A percentile compares a stretch with the other conserved stretches of the same genome.
Evolutionary conservation across 2,113 vertebrate genomes (phyloP).

Genomic region (Callipepla squamata): DNA sequence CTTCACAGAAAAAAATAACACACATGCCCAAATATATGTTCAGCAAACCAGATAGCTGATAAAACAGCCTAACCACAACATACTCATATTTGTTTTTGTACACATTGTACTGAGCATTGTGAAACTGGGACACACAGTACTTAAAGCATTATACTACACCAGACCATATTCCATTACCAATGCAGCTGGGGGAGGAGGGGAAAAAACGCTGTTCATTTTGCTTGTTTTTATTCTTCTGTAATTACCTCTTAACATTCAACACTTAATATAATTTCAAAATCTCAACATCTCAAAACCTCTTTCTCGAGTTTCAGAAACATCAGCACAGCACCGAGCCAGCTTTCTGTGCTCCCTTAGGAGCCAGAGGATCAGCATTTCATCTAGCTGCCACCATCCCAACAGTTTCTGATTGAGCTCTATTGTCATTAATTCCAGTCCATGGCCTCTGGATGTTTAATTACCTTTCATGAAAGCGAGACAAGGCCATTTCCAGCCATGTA

Average conservation of each 20-base stretch:
- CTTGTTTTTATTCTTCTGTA: conserved; percentile 16
- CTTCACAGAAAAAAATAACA: background rate
- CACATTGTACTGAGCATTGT: conserved; percentile 19
- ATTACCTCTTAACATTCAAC: background rate
- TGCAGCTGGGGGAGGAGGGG: conserved; percentile 5
- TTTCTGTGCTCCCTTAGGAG: background rate
- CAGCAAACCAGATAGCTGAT: conserved; percentile 15
- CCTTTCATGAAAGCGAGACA: background rate
- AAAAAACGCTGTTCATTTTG: background rate
- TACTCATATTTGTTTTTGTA: background rate
- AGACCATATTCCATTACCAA: conserved; percentile 33
- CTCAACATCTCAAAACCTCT: background rate
- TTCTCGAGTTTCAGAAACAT: background rate
- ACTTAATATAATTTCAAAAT: background rate
- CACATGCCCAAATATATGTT: background rate
- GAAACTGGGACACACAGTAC: conserved; percentile 57
- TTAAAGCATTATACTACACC: conserved; percentile 26
- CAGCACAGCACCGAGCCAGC: background rate
- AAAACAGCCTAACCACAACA: conserved; percentile 31
- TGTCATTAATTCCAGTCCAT: background rate
- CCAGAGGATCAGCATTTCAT: background rate
- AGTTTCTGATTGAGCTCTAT: background rate
- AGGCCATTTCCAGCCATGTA: background rate
- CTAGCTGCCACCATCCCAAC: background rate
- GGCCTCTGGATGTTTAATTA: background rate